Evolutionary conservation across 2,797 vertebrate species (phyloP), one percentile per base, ranked within the genome.

Genomic region (Cuniculus paca): DNA sequence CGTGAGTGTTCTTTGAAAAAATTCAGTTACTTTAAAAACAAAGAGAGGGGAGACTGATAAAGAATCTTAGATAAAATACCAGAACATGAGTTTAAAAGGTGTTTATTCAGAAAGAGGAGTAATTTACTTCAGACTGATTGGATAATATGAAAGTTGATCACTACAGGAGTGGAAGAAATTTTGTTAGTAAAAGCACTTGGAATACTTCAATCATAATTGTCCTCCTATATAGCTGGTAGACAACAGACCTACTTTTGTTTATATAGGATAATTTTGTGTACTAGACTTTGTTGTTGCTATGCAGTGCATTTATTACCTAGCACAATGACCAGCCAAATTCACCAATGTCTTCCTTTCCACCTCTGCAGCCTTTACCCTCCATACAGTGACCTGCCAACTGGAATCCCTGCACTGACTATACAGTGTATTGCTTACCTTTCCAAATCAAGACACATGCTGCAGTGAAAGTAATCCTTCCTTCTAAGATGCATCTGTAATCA

Each of bases 1-100:
- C 61, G 88, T 82, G 88, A 94, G 81, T 78, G 50, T 87, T 74
- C 65, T 79, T 85, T 88, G 84, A 20, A 48, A 90, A 77, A 42
- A 80, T 81, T 87, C 93, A 91, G 70, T 88, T 91, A 74, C 63
- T 90, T 88, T 88, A 74, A 81, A 92, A 90, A 65, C 52, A 79
- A 83, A 96, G 80, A 78, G 20, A 26, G 16, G 19, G 34, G 6
- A 28, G 36, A 50, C 65, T 92, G 45, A 50, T 85, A 58, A 80
- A 92, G 19, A 11, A 82, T 91, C 65, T 91, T 77, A 56, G 58
- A 74, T 61, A 42, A 94, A 91, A 96, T 80, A 48, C 28, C 50
- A 93, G 54, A 45, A 88, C 20, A 61, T 56, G 50, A 6, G 16
- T 28, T 95, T 95, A 48, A 91, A 78, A 83, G 72, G 42, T 17